Base-by-base conservation (phyloP, 1,140 invertebrate genomes). In the Coenobita brevimanus region DNA sequence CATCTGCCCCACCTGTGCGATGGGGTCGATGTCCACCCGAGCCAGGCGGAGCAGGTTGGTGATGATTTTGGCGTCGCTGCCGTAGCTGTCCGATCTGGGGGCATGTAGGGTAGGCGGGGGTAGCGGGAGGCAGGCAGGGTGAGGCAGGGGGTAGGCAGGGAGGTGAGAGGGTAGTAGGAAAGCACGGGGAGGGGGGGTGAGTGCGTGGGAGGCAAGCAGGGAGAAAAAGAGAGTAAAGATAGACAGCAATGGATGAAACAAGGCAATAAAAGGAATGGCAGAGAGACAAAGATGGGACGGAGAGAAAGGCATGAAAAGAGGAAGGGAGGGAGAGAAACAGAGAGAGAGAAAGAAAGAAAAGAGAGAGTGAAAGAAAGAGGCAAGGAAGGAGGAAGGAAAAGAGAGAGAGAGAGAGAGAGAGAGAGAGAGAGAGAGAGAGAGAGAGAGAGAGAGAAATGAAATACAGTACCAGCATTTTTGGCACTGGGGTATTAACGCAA, bases 41-140 rank as follows among this genome's bases (percentile, higher is more conserved):
- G 79, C 36, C 43, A 87, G 82, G 24, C 83, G 83, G 62, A 82
- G 94, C 54, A 96, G 92, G 91, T 96, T 96, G 87, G 94, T 94
- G 87, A 97, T 93, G 50, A 96, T 95, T 91, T 96, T 95, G 4
- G 95, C 95, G 92, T 96, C 96, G 30, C 95, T 95, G 0, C 95
- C 96, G 92, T 96, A 96, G 92, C 95, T 96, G 91, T 96, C 95
- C 2, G 95, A 95, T 76, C 95, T 93, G 13, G 94, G 92, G 91
- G 90, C 90, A 80, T 33, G 69, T 50, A 67, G 62, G 21, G 62
- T 24, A 33, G 62, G 4, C 30, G 38, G 30, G 60, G 27, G 60
- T 50, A 24, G 36, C 10, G 60, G 80, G 60, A 71, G 10, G 2
- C 2, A 15, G 67, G 67, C 33, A 17, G n/a, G 67, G 33, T 33